Conservation (phyloP, 2,113 vertebrate genomes). For the Lepus europaeus region DNA sequence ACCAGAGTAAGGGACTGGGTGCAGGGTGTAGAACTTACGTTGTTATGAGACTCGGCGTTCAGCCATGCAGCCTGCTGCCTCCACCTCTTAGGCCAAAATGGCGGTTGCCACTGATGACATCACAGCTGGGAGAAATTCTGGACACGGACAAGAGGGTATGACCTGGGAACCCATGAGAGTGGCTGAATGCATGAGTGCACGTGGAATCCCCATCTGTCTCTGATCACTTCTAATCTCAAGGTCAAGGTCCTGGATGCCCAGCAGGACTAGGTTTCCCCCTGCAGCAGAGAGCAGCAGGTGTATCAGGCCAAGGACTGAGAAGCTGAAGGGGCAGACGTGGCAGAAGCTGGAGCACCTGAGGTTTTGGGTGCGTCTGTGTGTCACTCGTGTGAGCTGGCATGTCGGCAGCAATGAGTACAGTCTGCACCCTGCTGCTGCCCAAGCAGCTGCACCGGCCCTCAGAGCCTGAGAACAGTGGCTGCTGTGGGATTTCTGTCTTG, state of each 20-base stretch:
- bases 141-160: not conserved
- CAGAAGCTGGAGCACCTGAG: not conserved
- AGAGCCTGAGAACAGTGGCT: not conserved
- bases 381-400: not conserved
- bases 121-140: not conserved
- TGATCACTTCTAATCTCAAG: not conserved
- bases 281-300: not conserved
- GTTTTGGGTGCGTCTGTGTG: not conserved
- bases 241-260: not conserved
- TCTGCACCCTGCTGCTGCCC: fast-evolving
- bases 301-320: not conserved
- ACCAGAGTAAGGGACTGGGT: not conserved
- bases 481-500: not conserved
- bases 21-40: not conserved
- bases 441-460: not conserved
- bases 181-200: not conserved
- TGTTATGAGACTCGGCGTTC: not conserved
- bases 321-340: not conserved
- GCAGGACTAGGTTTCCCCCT: not conserved
- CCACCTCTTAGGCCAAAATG: not conserved
- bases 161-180: not conserved
- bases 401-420: too few relatives aligned
- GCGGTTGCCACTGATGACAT: not conserved
- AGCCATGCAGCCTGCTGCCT: not conserved
- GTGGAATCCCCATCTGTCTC: not conserved